Percentiles rank a stretch among this genome's conserved stretches.
These are phyloP conservation scores for Xiphorhynchus elegans DNA, from an alignment of 2,113 vertebrate species.

Conservation along the genomic window DNA sequence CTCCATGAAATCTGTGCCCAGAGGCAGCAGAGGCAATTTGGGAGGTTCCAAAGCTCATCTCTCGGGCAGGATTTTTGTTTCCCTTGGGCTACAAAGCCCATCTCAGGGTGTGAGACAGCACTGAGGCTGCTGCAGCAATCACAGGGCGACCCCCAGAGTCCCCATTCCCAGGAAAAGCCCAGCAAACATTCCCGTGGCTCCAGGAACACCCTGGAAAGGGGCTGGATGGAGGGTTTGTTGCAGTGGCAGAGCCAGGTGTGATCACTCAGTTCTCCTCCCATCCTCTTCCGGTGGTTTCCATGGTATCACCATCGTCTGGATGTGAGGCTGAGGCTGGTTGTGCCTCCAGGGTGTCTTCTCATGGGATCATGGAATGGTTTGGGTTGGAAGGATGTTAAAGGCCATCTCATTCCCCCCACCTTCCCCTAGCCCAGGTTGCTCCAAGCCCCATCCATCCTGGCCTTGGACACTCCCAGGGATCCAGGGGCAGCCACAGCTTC, in stretches of 20 bases:
- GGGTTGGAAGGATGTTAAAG: not conserved
- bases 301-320: too few species aligned
- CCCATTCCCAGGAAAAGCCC: not conserved
- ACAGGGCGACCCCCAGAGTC: rapidly evolving
- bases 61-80: not conserved
- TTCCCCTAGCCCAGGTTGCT: not conserved
- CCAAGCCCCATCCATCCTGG: not conserved
- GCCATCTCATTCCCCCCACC: not conserved
- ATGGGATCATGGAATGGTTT: not conserved
- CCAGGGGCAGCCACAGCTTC: not conserved
- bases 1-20: too few species aligned
- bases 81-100: not conserved
- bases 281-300: too few species aligned
- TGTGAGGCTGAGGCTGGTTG: not conserved
- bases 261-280: not conserved
- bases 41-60: not conserved
- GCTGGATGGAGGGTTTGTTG: not conserved
- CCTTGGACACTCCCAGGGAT: not conserved
- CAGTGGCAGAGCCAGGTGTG: not conserved
- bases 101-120: not conserved
- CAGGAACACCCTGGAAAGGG: not conserved
- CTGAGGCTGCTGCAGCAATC: not conserved
- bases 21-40: not conserved
- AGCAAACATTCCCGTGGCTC: not conserved
- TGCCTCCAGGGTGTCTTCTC: not conserved